phyloP scores from a whole-genome alignment of 2,113 vertebrate genomes.

The Shinisaurus crocodilurus region DNA sequence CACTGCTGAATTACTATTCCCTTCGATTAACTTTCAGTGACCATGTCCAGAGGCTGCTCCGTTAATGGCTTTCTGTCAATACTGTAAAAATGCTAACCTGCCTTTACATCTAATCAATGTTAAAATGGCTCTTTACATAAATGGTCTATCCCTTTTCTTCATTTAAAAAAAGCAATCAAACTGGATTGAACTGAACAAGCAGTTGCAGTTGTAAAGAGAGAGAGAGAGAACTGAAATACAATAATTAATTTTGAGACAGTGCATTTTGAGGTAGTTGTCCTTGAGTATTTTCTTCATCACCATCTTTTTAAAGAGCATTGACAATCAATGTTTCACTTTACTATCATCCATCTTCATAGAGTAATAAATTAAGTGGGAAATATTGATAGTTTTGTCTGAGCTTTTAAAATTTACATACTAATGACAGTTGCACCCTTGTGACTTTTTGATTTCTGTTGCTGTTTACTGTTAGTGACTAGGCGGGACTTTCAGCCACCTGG shows the following conservation, averaged over 20 bases:
- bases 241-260: slow-evolving; percentile 83
- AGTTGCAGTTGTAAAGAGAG: slow-evolving; percentile 40
- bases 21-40: slow-evolving; percentile 78
- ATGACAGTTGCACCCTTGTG: slow-evolving; percentile 86
- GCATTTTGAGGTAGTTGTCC: slow-evolving; percentile 84
- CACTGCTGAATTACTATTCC: slow-evolving; percentile 53
- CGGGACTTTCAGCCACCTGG: slow-evolving; percentile 48
- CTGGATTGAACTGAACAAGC: slow-evolving; percentile 65
- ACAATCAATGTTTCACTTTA: slow-evolving; percentile 88
- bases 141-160: slow-evolving; percentile 67
- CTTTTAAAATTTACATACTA: slow-evolving; percentile 95
- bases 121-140: slow-evolving; percentile 73
- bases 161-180: slow-evolving; percentile 71
- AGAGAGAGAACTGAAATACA: slow-evolving; percentile 26
- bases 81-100: slow-evolving; percentile 81
- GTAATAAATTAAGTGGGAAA: slow-evolving; percentile 97
- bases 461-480: slow-evolving; percentile 64
- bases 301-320: slow-evolving; percentile 86
- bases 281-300: slow-evolving; percentile 82
- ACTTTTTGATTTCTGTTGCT: slow-evolving; percentile 73
- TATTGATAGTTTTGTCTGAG: slow-evolving; percentile 87
- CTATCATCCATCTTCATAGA: slow-evolving; percentile 94
- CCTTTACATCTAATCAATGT: slow-evolving; percentile 82
- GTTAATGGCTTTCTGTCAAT: slow-evolving; percentile 82
- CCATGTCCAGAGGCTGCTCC: slow-evolving; percentile 67